Percentiles rank a stretch among this genome's conserved stretches.
Conservation (phyloP, 30 jellyfish, hydroid and myxozoan genomes). For the Pseudorhiza aurosa region DNA sequence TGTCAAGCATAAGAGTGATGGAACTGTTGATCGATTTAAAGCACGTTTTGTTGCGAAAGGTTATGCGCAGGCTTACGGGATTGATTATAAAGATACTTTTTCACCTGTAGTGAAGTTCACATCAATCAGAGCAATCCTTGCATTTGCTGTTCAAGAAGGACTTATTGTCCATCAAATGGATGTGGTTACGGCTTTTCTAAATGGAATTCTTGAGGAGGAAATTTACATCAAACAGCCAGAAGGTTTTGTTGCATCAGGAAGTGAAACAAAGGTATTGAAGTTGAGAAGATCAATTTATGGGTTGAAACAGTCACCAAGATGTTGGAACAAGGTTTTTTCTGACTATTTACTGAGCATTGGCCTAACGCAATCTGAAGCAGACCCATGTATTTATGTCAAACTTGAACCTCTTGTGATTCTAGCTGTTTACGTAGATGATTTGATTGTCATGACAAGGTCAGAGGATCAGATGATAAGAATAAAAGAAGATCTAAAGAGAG, state of each 20-base stretch:
- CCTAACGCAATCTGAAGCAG: slow-evolving; percentile 18
- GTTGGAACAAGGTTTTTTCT: slow-evolving; percentile 29
- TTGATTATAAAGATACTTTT: slow-evolving; percentile 3
- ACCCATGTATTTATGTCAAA: slow-evolving; percentile 42
- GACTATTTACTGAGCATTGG: background rate
- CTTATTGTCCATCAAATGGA: slow-evolving; percentile 31
- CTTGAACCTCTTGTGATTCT: background rate
- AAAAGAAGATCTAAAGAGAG: background rate
- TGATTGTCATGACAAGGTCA: background rate
- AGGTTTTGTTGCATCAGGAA: background rate
- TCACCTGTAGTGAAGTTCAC: slow-evolving; percentile 36
- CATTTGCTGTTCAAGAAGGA: slow-evolving; percentile 43
- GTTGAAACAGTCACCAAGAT: slow-evolving; percentile 40
- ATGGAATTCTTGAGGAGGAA: slow-evolving; percentile 49
- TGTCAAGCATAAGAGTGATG: slow-evolving; percentile 39
- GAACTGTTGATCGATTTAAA: slow-evolving; percentile 33
- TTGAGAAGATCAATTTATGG: slow-evolving; percentile 24
- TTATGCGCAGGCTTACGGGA: slow-evolving; percentile 40
- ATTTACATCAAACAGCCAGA: slow-evolving; percentile 31
- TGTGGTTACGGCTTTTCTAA: slow-evolving; percentile 14
- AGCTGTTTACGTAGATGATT: slow-evolving; percentile 8
- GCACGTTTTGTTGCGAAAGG: slow-evolving; percentile 65
- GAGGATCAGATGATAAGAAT: background rate
- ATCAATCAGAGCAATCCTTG: slow-evolving; percentile 5
- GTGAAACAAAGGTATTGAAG: slow-evolving; percentile 12